A percentile compares a stretch with the other conserved stretches of the same genome.
Conservation (phyloP, 2,797 vertebrate genomes). For the Myiotriccus ornatus region DNA sequence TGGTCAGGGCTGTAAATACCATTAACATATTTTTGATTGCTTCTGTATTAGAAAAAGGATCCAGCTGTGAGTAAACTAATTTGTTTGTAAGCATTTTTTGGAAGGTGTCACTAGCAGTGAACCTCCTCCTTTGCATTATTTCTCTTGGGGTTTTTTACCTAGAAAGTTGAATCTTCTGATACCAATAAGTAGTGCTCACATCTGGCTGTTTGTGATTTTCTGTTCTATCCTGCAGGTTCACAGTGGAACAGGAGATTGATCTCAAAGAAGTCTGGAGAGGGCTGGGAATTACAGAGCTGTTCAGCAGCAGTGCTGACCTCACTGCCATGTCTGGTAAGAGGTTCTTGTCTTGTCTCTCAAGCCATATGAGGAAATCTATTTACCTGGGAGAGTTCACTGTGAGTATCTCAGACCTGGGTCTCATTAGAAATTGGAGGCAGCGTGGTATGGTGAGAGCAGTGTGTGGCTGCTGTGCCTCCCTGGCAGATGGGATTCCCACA, state of each 20-base stretch:
- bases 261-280: conserved; percentile 87
- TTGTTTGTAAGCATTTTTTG: not conserved
- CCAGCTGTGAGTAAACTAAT: not conserved
- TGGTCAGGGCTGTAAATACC: not conserved
- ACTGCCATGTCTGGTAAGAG: conserved; percentile 90
- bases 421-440: not conserved
- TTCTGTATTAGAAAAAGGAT: not conserved
- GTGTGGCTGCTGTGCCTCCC: not conserved
- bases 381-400: not conserved
- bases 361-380: not conserved
- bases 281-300: conserved; percentile 90
- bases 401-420: not conserved
- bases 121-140: not conserved
- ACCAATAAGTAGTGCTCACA: not conserved
- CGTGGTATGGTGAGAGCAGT: no score
- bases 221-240: conserved; percentile 80
- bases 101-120: not conserved
- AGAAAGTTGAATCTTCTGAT: not conserved
- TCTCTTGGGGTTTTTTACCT: not conserved
- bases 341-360: not conserved
- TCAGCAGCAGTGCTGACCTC: conserved; percentile 88
- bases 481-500: not conserved
- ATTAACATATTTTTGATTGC: conserved; percentile 20
- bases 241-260: conserved; percentile 93
- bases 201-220: not conserved